Evolutionary conservation across 2,888 invertebrate species (phyloP).

Genomic region (Odontocerum albicorne): DNA sequence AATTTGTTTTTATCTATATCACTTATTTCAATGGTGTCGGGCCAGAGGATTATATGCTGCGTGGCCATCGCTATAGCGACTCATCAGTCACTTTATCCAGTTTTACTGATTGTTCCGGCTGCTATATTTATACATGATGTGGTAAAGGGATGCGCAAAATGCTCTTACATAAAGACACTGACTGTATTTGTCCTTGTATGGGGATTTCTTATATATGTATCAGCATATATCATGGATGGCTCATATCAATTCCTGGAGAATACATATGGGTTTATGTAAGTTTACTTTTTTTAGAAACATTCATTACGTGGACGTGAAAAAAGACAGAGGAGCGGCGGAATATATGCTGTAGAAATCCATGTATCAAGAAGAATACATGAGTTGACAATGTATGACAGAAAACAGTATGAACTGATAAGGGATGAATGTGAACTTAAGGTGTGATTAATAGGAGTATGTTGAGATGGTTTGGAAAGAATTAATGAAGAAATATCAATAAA

Average conservation of each 20-base stretch:
- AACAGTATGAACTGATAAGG: too few relatives aligned
- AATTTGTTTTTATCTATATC: slow-evolving; percentile 79
- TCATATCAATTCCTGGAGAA: slow-evolving; percentile 68
- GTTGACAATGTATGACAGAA: too few relatives aligned
- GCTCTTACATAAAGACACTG: slow-evolving; percentile 54
- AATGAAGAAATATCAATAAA: too few relatives aligned
- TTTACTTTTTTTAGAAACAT: slow-evolving; percentile 34
- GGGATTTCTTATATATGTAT: slow-evolving; percentile 59
- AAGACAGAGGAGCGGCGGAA: background rate
- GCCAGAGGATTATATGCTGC: slow-evolving; percentile 62
- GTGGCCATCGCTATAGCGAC: slow-evolving; percentile 75
- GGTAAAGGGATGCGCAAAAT: slow-evolving; percentile 52
- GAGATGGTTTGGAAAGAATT: too few relatives aligned
- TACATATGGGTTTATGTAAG: slow-evolving; percentile 83
- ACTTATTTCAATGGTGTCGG: slow-evolving; percentile 70
- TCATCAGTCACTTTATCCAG: slow-evolving; percentile 81
- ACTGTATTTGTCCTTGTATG: slow-evolving; percentile 58
- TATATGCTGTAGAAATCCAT: too few relatives aligned
- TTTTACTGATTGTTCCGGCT: slow-evolving; percentile 80
- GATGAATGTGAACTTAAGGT: too few relatives aligned
- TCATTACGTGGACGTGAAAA: background rate
- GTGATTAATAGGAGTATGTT: too few relatives aligned
- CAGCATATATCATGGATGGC: slow-evolving; percentile 65
- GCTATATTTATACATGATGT: slow-evolving; percentile 67
- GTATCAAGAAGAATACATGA: too few relatives aligned